Conservation (phyloP, 2,113 vertebrate species). For the Ophiodon elongatus region DNA sequence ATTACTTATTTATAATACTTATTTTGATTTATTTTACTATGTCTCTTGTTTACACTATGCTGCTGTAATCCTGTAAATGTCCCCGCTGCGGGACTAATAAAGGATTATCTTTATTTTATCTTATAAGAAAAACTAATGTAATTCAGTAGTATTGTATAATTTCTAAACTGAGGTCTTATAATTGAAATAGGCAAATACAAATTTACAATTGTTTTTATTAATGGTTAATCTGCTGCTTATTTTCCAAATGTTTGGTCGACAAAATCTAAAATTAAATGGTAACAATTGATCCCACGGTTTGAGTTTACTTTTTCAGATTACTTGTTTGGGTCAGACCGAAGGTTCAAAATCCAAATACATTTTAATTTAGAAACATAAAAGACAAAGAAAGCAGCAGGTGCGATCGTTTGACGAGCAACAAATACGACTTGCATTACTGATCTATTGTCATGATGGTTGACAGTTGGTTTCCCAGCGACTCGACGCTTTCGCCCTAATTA, state of each 20-base stretch:
- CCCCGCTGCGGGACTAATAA: no score
- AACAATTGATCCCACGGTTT: background rate
- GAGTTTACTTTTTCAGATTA: background rate
- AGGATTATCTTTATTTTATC: no score
- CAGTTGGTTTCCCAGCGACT: background rate
- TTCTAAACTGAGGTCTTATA: background rate
- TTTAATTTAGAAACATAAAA: background rate
- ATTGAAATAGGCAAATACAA: background rate
- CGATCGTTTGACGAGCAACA: background rate
- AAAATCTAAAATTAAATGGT: background rate
- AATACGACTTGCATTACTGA: background rate
- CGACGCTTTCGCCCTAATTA: background rate
- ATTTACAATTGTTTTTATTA: background rate
- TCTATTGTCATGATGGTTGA: background rate
- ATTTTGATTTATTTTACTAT: no score
- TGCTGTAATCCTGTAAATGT: no score
- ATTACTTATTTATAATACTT: no score
- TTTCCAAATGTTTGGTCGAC: background rate
- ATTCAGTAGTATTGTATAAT: background rate
- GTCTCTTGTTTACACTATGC: no score
- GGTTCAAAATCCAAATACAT: background rate
- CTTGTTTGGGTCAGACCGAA: background rate
- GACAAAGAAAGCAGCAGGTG: background rate
- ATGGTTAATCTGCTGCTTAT: background rate
- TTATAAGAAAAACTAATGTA: background rate